Base-by-base conservation (phyloP, 2,888 invertebrate genomes). In the Agriopis aurantiaria region DNA sequence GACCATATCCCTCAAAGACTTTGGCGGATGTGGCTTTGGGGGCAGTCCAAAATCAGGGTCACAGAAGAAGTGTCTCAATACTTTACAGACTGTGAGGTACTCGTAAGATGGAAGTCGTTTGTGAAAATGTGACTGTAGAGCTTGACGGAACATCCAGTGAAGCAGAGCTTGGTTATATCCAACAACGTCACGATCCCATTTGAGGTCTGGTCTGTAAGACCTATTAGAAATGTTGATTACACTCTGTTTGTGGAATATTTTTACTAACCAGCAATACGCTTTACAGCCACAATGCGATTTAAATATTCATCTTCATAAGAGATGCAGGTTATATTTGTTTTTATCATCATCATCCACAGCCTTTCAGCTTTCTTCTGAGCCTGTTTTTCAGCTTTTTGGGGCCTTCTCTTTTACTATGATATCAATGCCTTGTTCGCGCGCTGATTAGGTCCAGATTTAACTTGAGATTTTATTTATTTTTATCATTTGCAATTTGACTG, bases 111-210 rank as follows among this genome's bases (percentile, higher is more conserved):
- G 43, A 0, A 93, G 75, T n/a, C 77, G 83, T 68, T 85, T 91
- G 0, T 58, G 63, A 0, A 94, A 77, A 3, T 85, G 65, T 0
- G 86, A 82, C 57, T 92, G 88, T 0, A 94, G 79, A 0, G 93
- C 91, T 79, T 89, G 85, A 65, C 90, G 83, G 62, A 94, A 93
- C 93, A 94, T 93, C 92, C 92, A 92, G 71, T 94, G 92, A 0
- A 91, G 69, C 7, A 85, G 74, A 2, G 75, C 61, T 73, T 84
- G 84, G 3, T 88, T 75, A 61, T 88, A 89, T 6, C 92, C 92
- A 0, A 91, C 86, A 0, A 82, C 73, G 55, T 88, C 72, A 1
- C 75, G 55, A 55, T 91, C 82, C 94, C 94, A 94, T 1, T 75
- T 64, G 14, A 94, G 78, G 68, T 94, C 93, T 8, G 93, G 93